These are phyloP conservation scores for Botrylloides violaceus DNA, from an alignment of 23 tunicate genomes.

Conservation along the genomic window DNA sequence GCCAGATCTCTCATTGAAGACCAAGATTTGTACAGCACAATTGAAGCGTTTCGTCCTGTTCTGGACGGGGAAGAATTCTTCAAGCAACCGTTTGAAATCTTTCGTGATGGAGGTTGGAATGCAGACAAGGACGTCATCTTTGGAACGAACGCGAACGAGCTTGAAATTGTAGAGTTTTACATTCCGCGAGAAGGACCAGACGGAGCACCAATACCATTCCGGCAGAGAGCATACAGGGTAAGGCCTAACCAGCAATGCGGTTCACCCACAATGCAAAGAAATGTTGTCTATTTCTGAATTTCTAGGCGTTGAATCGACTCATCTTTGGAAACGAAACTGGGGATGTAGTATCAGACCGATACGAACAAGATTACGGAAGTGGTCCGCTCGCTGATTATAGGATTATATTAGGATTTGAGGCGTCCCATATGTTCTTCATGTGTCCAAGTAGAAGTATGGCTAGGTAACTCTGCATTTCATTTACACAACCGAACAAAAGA, in stretches of 20 bases:
- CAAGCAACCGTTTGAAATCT: conserved; percentile 12
- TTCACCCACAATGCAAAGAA: background rate
- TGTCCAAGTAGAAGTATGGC: conserved; percentile 41
- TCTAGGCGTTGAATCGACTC: conserved; percentile 11
- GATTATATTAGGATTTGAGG: conserved; percentile 20
- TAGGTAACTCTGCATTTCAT: conserved; percentile 22
- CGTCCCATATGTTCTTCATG: conserved; percentile 33
- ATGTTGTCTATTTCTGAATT: background rate
- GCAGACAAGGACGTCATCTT: conserved; percentile 15
- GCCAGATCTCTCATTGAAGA: conserved; percentile 12
- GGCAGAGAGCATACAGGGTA: background rate
- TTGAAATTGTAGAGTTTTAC: conserved; percentile 6
- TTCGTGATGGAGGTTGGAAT: conserved; percentile 13
- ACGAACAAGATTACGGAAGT: background rate
- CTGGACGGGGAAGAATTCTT: conserved; percentile 19
- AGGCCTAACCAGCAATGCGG: background rate
- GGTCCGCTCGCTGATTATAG: background rate
- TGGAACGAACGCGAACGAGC: conserved; percentile 19
- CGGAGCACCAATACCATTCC: conserved; percentile 5
- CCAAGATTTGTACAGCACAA: conserved; percentile 17
- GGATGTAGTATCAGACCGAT: conserved; percentile 1
- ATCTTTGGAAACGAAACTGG: conserved; percentile 31
- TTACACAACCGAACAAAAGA: too few species aligned
- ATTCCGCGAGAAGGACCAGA: conserved; percentile 6
- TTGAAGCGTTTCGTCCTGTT: conserved; percentile 26